Percentiles rank a stretch among this genome's conserved stretches.
Conservation (phyloP, 35 echinoderm and acorn worm species). For the Patiria miniata region DNA sequence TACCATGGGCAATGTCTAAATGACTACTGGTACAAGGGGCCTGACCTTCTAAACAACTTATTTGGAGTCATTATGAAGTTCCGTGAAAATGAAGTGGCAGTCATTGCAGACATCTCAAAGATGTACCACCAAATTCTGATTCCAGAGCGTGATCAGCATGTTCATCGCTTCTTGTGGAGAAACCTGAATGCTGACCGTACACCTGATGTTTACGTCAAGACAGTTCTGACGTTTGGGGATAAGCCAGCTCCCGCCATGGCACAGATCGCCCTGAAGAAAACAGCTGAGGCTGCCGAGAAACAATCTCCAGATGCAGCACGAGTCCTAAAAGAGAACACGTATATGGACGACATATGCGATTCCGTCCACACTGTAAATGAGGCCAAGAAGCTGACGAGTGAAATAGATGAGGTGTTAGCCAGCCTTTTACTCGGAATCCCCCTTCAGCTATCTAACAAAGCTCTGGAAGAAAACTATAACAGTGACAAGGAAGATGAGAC, state of each 20-base stretch:
- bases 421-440: slow-evolving; percentile 41
- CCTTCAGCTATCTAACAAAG: too few relatives aligned
- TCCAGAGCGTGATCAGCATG: slow-evolving; percentile 75
- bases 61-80: slow-evolving; percentile 64
- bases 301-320: slow-evolving; percentile 41
- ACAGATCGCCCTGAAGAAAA: slow-evolving; percentile 46
- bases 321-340: slow-evolving; percentile 38
- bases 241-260: slow-evolving; percentile 78
- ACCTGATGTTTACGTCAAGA: slow-evolving; percentile 66
- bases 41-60: slow-evolving; percentile 68
- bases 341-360: too few relatives aligned
- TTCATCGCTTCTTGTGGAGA: slow-evolving; percentile 78
- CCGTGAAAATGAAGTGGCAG: slow-evolving; percentile 52
- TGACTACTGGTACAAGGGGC: slow-evolving; percentile 67
- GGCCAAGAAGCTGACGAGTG: slow-evolving; percentile 42
- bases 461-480: background rate
- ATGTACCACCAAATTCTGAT: slow-evolving; percentile 75
- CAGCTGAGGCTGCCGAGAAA: slow-evolving; percentile 43
- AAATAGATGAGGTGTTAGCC: slow-evolving; percentile 37
- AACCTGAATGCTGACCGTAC: slow-evolving; percentile 15
- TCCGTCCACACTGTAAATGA: slow-evolving; percentile 47
- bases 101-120: slow-evolving; percentile 75
- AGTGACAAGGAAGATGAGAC: background rate
- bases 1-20: slow-evolving; percentile 74
- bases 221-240: slow-evolving; percentile 73